These are phyloP conservation scores for Charaxes varanes DNA, from an alignment of 1,140 invertebrate genomes.

Conservation along the genomic window DNA sequence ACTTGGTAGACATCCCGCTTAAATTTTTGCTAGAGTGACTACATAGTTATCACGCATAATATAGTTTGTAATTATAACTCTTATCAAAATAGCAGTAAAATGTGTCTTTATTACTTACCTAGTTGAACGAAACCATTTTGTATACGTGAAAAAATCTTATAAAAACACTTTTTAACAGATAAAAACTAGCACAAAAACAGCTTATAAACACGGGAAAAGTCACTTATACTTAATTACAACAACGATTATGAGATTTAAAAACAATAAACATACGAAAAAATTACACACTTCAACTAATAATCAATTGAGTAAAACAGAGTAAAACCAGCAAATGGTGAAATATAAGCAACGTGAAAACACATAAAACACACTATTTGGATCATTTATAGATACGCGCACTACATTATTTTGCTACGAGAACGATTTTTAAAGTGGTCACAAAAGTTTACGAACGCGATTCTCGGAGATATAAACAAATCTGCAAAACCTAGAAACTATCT, in stretches of 20 bases:
- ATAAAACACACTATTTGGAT: conserved; percentile 38
- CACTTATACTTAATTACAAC: conserved; percentile 43
- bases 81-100: conserved; percentile 30
- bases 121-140: conserved; percentile 41
- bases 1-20: too few species aligned
- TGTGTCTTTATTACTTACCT: conserved; percentile 25
- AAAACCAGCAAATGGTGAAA: conserved; percentile 33
- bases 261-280: conserved; percentile 42
- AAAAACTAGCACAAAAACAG: conserved; percentile 42
- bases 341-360: conserved; percentile 37
- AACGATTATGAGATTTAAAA: conserved; percentile 34
- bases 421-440: conserved; percentile 63
- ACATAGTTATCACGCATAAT: not conserved
- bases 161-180: conserved; percentile 17
- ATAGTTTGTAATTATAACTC: conserved; percentile 22
- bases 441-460: conserved; percentile 66
- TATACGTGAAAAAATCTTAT: conserved; percentile 21
- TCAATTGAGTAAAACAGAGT: conserved; percentile 31
- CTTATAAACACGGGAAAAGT: conserved; percentile 35
- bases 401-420: conserved; percentile 46
- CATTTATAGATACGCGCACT: conserved; percentile 49
- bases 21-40: too few species aligned
- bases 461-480: conserved; percentile 69
- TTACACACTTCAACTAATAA: conserved; percentile 29
- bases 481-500: conserved; percentile 46